A percentile compares a stretch with the other conserved stretches of the same genome.
Conservation (phyloP, 1,140 invertebrate species). For the Drosophila ogumai region DNA sequence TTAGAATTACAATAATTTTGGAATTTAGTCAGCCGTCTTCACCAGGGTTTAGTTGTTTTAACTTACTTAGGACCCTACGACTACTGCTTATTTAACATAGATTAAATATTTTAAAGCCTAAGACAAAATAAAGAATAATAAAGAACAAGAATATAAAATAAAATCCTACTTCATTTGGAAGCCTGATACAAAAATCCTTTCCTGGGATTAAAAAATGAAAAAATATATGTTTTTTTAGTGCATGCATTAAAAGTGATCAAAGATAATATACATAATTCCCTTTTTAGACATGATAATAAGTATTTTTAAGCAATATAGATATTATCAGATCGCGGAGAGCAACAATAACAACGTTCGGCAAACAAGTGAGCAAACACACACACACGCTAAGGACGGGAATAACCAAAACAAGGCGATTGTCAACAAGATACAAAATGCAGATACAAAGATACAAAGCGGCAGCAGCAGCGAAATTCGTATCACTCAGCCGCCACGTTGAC, state of each 20-base stretch:
- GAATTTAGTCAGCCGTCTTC: no score
- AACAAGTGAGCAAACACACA: conserved; percentile 43
- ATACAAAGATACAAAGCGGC: conserved; percentile 42
- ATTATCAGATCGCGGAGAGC: conserved; percentile 36
- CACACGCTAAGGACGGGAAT: conserved; percentile 7
- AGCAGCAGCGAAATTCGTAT: conserved; percentile 59
- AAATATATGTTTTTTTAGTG: not conserved
- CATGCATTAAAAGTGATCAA: not conserved
- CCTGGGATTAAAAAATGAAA: no score
- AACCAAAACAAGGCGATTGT: conserved; percentile 52
- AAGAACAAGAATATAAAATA: no score
- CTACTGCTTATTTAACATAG: no score
- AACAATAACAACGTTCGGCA: conserved; percentile 37
- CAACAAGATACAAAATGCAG: conserved; percentile 63
- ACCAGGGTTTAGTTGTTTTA: no score
- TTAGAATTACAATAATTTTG: no score
- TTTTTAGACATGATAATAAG: conserved; percentile 34
- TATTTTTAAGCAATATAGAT: conserved; percentile 28
- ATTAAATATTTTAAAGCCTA: no score
- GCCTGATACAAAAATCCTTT: no score
- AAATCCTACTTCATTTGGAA: no score
- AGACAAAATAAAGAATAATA: no score
- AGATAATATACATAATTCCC: not conserved
- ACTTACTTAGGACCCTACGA: no score
- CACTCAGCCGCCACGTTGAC: conserved; percentile 78